A percentile compares a stretch with the other conserved stretches of the same genome.
Conservation (phyloP, 2,797 vertebrate genomes). For the Cebuella pygmaea region DNA sequence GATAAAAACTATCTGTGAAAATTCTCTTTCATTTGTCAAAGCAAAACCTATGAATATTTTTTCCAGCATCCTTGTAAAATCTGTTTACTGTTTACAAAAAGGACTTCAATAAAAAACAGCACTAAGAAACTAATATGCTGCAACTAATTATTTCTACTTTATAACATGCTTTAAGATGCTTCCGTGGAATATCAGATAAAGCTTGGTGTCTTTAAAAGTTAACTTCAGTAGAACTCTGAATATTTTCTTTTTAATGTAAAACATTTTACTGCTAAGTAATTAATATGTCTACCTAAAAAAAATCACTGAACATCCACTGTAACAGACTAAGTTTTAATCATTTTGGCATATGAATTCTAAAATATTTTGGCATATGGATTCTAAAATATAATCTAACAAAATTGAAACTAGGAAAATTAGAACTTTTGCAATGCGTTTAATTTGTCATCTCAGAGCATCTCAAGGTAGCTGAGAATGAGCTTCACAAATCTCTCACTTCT, state of each 20-base stretch:
- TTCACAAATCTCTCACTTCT: background rate
- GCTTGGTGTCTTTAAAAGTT: background rate
- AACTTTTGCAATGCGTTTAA: background rate
- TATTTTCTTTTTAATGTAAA: background rate
- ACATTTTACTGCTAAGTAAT: background rate
- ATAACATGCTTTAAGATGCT: background rate
- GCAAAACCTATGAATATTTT: background rate
- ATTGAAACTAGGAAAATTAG: background rate
- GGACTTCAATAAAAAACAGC: background rate
- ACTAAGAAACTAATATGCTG: background rate
- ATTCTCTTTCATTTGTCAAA: conserved; percentile 38
- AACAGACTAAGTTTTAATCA: background rate
- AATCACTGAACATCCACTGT: background rate
- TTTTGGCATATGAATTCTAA: conserved; percentile 12
- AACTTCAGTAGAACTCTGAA: background rate
- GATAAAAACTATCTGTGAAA: conserved; percentile 38
- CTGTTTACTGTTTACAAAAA: conserved; percentile 1
- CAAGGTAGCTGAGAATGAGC: background rate
- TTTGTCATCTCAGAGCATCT: background rate
- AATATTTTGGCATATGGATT: background rate
- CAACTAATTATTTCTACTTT: background rate
- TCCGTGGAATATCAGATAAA: background rate
- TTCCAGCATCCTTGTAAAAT: background rate
- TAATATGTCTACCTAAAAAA: background rate
- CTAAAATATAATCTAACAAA: background rate